Percentiles rank a stretch among this genome's conserved stretches.
phyloP scores from a whole-genome alignment of 2,888 invertebrate species.

The Chrysolina oricalcia region DNA sequence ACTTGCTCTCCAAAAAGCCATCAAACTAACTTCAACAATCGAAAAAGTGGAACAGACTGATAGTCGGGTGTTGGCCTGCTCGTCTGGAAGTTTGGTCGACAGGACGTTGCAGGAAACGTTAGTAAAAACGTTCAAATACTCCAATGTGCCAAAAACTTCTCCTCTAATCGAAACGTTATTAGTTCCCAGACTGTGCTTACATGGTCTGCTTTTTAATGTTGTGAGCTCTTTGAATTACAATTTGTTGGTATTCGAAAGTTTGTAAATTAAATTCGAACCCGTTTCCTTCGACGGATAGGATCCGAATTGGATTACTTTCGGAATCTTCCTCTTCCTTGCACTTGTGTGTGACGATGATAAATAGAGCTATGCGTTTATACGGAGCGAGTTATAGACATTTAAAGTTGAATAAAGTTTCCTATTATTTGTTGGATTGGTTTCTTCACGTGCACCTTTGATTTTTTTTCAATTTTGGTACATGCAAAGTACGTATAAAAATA shows the following conservation, averaged over 20 bases:
- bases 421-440: too few species aligned
- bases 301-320: constrained; percentile 37
- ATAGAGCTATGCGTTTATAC: not conserved
- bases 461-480: too few species aligned
- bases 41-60: constrained; percentile 18
- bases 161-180: constrained; percentile 63
- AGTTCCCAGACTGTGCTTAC: constrained; percentile 59
- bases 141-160: constrained; percentile 59
- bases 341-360: not conserved
- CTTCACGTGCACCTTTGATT: too few species aligned
- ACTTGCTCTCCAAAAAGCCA: constrained; percentile 1
- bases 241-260: constrained; percentile 54
- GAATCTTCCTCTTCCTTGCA: not conserved
- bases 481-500: too few species aligned
- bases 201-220: constrained; percentile 61
- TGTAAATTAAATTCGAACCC: constrained; percentile 58
- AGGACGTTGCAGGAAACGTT: constrained; percentile 48
- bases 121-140: constrained; percentile 51
- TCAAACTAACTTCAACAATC: constrained; percentile 9
- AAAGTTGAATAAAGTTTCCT: too few species aligned
- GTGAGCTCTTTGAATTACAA: constrained; percentile 58
- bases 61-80: constrained; percentile 12
- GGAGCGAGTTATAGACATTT: not conserved
- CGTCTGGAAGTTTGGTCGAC: constrained; percentile 36
- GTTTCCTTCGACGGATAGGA: constrained; percentile 34